Evolutionary conservation across 1,140 invertebrate genomes (phyloP), one percentile per base, ranked within the genome.

Genomic region (Tachypleus tridentatus): DNA sequence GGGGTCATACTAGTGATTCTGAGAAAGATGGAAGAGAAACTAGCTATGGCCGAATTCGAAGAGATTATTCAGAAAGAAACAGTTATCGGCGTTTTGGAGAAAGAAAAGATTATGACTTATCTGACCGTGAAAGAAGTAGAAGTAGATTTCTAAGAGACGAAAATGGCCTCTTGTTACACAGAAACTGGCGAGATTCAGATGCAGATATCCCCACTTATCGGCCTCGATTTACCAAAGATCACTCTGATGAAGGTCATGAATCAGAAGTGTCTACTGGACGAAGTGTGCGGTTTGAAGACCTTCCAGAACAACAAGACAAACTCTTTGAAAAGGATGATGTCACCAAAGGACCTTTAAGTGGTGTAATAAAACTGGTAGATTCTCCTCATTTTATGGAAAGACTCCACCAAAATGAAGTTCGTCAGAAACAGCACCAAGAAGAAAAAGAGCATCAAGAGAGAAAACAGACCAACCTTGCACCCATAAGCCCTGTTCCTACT

Each of bases 321-420:
- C 87, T 93, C 0, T 77, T 91, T 11, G 91, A 93, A 73, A 93
- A 90, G 4, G 91, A 95, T 77, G 91, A 93, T 73, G 89, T 88
- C 1, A 86, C 89, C 4, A 81, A 86, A 63, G 92, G 91, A 5
- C 91, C 91, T 3, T 80, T 96, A 0, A 93, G 89, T 75, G 92
- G 91, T 8, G 91, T 95, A 72, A 88, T 89, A 60, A 81, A 89
- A n/a, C 77, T 94, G 4, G 84, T 84, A n/a, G 92, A 95, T 74
- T 93, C 89, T 51, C 87, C 90, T 0, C 80, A 89, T 57, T 88
- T 93, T 0, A 91, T 94, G 82, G 89, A 90, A 76, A 85, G 90
- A 60, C 80, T 94, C 61, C 85, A 91, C 70, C 68, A 74, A 58
- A 72, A 69, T 62, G 89, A 92, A 68, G 84, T 83, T 61, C 86